Base-by-base conservation (phyloP, 2,888 invertebrate species). In the Bhutanitis thaidina region DNA sequence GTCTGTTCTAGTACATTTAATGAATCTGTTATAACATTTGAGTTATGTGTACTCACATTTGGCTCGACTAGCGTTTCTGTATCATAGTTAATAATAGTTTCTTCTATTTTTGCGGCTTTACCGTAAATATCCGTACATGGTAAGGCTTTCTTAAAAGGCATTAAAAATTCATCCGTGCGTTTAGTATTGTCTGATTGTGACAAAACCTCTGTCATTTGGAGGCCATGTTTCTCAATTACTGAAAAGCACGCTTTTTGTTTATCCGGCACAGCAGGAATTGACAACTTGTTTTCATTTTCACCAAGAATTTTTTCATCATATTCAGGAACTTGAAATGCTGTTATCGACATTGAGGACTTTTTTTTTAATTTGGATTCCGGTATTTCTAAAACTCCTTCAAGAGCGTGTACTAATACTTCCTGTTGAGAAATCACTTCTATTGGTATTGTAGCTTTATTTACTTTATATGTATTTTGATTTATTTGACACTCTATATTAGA, bases 361-460 rank as follows among this genome's bases (percentile, higher is more conserved):
- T 72, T 78, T 43, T 71, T 71, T 27, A 70, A 61, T 16, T 68
- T 59, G 38, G 62, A 70, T 54, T 73, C 53, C 43, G 65, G 57
- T 12, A 57, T 59, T 30, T 67, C 56, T 3, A 88, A 61, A 38
- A 70, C 59, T n/a, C 89, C 74, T 64, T 90, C 87, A 10, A 82
- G 85, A 9, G 82, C 75, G 63, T 85, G 80, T 20, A 91, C 68
- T 43, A 91, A 76, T 20, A 91, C 78, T 89, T 93, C 88, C 59
- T 84, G 91, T 58, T 88, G 90, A 44, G 89, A 89, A 48, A 92
- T 70, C 12, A 93, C 93, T 63, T 93, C 91, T 56, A 75, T 83
- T 57, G 90, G 88, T 12, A 90, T 79, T 43, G 90, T 71, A 39
- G 67, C 76, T 56, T 75, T 69, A 38, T 69, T 71, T 3, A 86